These are phyloP conservation scores for Microvelia longipes DNA, from an alignment of 1,140 invertebrate species.

Conservation along the genomic window DNA sequence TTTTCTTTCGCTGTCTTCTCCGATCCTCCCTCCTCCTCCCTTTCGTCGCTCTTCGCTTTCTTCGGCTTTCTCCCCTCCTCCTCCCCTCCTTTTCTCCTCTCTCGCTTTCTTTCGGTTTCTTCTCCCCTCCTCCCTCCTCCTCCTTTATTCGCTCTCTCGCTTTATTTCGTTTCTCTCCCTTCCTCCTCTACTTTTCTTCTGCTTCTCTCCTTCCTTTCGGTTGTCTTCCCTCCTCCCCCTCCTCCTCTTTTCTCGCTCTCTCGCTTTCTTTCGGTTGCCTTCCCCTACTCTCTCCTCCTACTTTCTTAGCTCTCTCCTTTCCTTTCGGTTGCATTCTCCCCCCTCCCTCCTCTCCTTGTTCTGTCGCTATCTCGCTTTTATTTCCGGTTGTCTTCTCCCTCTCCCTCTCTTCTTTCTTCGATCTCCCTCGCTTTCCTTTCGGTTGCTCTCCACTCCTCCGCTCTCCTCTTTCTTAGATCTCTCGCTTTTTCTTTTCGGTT, in stretches of 20 bases:
- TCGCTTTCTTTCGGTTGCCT: background rate
- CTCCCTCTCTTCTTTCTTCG: background rate
- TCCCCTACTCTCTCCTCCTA: background rate
- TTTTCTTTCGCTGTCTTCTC: background rate
- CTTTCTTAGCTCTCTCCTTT: slow-evolving; percentile 26
- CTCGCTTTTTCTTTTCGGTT: background rate
- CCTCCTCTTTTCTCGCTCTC: background rate
- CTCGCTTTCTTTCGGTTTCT: too few relatives aligned
- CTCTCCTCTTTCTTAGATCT: background rate
- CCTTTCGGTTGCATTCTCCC: slow-evolving; percentile 4
- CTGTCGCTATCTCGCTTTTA: slow-evolving; percentile 20
- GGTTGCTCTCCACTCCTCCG: background rate
- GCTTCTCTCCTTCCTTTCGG: slow-evolving; percentile 18
- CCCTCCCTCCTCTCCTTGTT: slow-evolving; percentile 11
- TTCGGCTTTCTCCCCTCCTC: background rate
- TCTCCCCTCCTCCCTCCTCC: background rate
- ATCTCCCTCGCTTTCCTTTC: background rate
- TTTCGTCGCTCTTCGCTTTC: slow-evolving; percentile 6
- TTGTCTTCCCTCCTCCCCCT: slow-evolving; percentile 22
- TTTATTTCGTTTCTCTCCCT: slow-evolving; percentile 2
- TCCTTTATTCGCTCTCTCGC: background rate
- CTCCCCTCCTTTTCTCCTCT: background rate
- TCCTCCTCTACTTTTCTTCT: too few relatives aligned
- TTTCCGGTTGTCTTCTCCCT: slow-evolving; percentile 9
- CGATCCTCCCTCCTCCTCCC: background rate